Evolutionary conservation across 1,140 invertebrate genomes (phyloP).

Genomic region (Euschistus heros): DNA sequence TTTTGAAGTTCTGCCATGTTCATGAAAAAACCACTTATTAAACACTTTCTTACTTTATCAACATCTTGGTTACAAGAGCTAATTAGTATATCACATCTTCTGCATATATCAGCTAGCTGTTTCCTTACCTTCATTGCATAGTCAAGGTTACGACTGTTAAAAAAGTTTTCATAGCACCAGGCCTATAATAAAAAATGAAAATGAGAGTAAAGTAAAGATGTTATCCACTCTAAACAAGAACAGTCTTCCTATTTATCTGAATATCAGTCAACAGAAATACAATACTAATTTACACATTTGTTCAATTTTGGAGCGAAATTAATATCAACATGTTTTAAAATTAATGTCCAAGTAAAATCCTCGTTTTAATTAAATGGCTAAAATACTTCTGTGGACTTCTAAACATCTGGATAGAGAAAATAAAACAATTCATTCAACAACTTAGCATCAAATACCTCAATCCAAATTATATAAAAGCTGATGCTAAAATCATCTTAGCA

Average conservation of each 20-base stretch:
- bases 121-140: slow-evolving; percentile 71
- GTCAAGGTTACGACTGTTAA: slow-evolving; percentile 74
- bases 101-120: slow-evolving; percentile 71
- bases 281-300: too few relatives aligned
- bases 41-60: slow-evolving; percentile 62
- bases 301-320: too few relatives aligned
- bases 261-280: too few relatives aligned
- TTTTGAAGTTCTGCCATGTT: slow-evolving; percentile 79
- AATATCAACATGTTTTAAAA: too few relatives aligned
- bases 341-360: too few relatives aligned
- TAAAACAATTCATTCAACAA: too few relatives aligned
- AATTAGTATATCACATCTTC: slow-evolving; percentile 50
- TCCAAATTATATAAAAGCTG: too few relatives aligned
- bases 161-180: slow-evolving; percentile 86
- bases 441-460: too few relatives aligned
- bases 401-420: slow-evolving; percentile 8
- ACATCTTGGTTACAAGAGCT: slow-evolving; percentile 63
- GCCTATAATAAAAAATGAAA: slow-evolving; percentile 38
- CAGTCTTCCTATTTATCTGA: too few relatives aligned
- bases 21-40: slow-evolving; percentile 73
- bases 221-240: too few relatives aligned
- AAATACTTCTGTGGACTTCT: not conserved
- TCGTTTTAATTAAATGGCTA: not conserved
- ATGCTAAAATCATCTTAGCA: too few relatives aligned
- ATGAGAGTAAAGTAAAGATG: too few relatives aligned